Evolutionary conservation across 2,113 vertebrate species (phyloP), one percentile per base, ranked within the genome.

Genomic region (Coturnix japonica): DNA sequence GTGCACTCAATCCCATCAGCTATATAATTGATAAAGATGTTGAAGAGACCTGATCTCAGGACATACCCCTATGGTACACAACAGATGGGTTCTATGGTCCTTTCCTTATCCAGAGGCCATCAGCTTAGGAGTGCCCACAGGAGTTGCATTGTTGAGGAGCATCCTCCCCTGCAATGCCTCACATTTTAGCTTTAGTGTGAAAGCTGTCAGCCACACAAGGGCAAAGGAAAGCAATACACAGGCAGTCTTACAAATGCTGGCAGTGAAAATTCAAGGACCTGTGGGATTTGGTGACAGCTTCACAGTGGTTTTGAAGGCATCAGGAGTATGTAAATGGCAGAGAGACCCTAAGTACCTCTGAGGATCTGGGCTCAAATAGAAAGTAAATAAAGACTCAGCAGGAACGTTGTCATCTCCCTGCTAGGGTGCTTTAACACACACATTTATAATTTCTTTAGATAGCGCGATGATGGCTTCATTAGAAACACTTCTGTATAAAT

Each of bases 391-490:
- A 91, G 84, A 76, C 87, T 87, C 85, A 94, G 79, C 81, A 43
- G 85, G 87, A 75, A 77, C 85, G 75, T 91, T 95, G 91, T 90
- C 94, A 84, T 93, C 46, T 87, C 61, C 64, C 87, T 91, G 37
- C 81, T 82, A 94, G 60, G 51, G 41, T 92, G 85, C 69, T 92
- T 95, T 94, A 94, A 91, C 43, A 79, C 46, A 85, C 51, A 77
- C 91, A 85, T 91, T 91, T 82, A 89, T 94, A 78, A 80, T 83
- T 95, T 87, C 91, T 95, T 87, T 54, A 87, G 81, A 80, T 91
- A 90, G 87, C 3, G 1, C 41, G 7, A 25, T 89, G 90, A 96
- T 87, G 79, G 72, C 87, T 95, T 94, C 93, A 95, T 94, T 87
- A 95, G 71, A 59, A 91, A 63, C 85, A 37, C 46, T 76, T 92